Evolutionary conservation across 2,797 vertebrate genomes (phyloP), one percentile per base, ranked within the genome.

Genomic region (Enteromius radiatus): DNA sequence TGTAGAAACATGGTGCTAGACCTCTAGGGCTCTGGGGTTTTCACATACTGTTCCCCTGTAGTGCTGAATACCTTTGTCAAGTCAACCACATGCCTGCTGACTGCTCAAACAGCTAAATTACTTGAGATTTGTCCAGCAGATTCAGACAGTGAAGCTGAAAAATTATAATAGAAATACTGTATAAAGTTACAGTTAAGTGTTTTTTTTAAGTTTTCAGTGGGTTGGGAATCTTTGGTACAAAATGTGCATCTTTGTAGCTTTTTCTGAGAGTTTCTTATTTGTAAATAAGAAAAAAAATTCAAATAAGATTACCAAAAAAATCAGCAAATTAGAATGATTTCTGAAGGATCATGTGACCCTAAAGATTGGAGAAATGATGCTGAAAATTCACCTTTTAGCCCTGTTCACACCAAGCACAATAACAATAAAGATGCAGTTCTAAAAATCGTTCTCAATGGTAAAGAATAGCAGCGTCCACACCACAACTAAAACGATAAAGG

Each of bases 21-120:
- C 2, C 81, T 56, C 63, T 17, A 76, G 73, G 77, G 63, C 41
- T 68, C 52, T 36, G 28, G n/a, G 70, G 41, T 49, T n/a, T 69
- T 45, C 71, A 70, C 64, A 61, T 36, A 47, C n/a, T 45, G 61
- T 65, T 21, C 26, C 47, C 17, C 26, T 12, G 38, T 63, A 23
- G 26, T 15, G 12, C 36, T 71, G 12, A 17, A 7, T 67, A 23
- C 28, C 3, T 49, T 64, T 73, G 17, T 78, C 43, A 65, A 5
- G 76, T 65, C 43, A 52, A 36, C 31, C 77, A 36, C 10, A 23
- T 56, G 23, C 1, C 5, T 56, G 65, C 4, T 0, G 17, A 45
- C 21, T 70, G 65, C 49, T 70, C 31, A 43, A 43, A 41, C 49
- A 17, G 5, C 11, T 31, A 31, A 36, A 56, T 56, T 28, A 69